Percentiles rank a stretch among this genome's conserved stretches.
Evolutionary conservation across 2,797 vertebrate species (phyloP).

Genomic region (Acridotheres tristis): DNA sequence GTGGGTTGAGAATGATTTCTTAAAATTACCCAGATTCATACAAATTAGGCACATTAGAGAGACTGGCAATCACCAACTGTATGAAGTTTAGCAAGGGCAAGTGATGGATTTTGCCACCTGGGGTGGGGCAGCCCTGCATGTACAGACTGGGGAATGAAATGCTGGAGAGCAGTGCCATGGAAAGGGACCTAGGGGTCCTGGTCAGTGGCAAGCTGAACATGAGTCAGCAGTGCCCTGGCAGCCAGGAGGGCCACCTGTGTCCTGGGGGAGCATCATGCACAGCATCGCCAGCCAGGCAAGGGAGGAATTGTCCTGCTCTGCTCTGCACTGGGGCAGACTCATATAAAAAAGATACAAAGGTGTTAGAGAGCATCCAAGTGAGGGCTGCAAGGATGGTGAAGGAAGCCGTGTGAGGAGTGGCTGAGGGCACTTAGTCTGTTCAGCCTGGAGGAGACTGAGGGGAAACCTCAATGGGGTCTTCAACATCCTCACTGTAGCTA

Average conservation of each 20-base stretch:
- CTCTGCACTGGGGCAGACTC: rapidly evolving
- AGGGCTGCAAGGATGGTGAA: not conserved
- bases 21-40: not conserved
- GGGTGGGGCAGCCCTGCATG: rapidly evolving
- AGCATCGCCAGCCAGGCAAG: rapidly evolving
- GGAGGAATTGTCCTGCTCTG: not conserved
- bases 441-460: not conserved
- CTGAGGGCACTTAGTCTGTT: not conserved
- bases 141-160: not conserved
- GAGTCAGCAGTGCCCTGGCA: not conserved
- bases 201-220: rapidly evolving
- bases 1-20: not conserved
- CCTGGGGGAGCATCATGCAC: not conserved
- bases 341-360: rapidly evolving
- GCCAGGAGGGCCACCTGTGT: rapidly evolving
- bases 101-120: rapidly evolving
- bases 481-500: not conserved
- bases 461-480: not conserved
- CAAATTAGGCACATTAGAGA: not conserved
- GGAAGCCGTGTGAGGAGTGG: rapidly evolving
- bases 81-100: rapidly evolving
- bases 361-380: rapidly evolving
- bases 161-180: not conserved
- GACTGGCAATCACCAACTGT: rapidly evolving
- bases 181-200: not conserved